A percentile compares a stretch with the other conserved stretches of the same genome.
Evolutionary conservation across 2,888 invertebrate genomes (phyloP).

Genomic region (Orchesellides sinensis): DNA sequence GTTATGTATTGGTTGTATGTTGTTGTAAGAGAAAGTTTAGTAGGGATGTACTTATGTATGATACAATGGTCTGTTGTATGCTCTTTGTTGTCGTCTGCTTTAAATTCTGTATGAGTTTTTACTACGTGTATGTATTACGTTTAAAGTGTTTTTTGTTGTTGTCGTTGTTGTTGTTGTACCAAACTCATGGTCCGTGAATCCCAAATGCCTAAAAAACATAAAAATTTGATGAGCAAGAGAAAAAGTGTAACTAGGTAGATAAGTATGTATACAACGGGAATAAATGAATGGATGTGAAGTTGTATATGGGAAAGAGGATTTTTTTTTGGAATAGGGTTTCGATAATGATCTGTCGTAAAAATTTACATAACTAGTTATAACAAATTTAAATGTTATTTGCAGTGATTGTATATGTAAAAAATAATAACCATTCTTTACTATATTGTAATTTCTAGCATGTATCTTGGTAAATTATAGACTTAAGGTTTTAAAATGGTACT

Average conservation of each 20-base stretch:
- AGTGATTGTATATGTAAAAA: too few relatives aligned
- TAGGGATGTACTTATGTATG: too few relatives aligned
- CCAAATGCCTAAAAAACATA: conserved; percentile 50
- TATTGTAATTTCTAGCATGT: too few relatives aligned
- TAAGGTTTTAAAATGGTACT: too few relatives aligned
- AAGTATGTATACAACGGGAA: neutral
- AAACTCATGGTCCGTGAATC: conserved; percentile 59
- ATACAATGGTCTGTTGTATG: neutral
- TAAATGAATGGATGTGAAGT: conserved; percentile 10
- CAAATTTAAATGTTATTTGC: too few relatives aligned
- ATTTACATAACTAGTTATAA: neutral
- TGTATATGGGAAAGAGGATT: neutral
- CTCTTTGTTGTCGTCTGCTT: neutral
- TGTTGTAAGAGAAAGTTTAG: neutral
- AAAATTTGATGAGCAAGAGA: neutral
- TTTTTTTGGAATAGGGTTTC: conserved; percentile 12
- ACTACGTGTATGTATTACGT: neutral
- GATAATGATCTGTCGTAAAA: conserved; percentile 18
- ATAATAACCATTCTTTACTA: too few relatives aligned
- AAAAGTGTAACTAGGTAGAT: neutral
- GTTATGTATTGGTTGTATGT: neutral
- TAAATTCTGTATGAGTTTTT: neutral
- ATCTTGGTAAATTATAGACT: too few relatives aligned
- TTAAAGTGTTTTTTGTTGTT: conserved; percentile 2
- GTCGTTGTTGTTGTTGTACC: conserved; percentile 11